Evolutionary conservation across 2,888 invertebrate genomes (phyloP), one percentile per base, ranked within the genome.

Genomic region (Thelaira solivaga): DNA sequence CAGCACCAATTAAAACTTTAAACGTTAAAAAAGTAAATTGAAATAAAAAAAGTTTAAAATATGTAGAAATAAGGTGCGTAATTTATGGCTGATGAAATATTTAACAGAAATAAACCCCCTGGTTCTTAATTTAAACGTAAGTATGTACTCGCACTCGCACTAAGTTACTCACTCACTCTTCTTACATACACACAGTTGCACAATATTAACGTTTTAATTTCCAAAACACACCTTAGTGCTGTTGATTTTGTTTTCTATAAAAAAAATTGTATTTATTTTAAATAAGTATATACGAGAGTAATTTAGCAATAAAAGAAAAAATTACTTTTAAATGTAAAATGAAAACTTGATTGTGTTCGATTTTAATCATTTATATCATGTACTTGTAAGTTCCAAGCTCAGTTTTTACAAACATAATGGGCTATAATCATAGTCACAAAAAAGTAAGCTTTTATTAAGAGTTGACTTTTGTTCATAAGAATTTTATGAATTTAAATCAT

Each of bases 31-130:
- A 26, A 41, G n/a, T 6, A 26, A n/a, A 55, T 7, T 16, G 6
- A 49, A 16, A 18, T 22, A 51, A 41, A 7, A 10, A 53, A 53
- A 53, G 22, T 36, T 53, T 67, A 53, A 53, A 53, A 29, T 36
- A 62, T 67, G n/a, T 74, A 36, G n/a, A 61, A 67, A 67, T 29
- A 74, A 74, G 45, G 53, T 53, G 65, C 53, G 67, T 75, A 59
- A 62, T 34, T 51, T 68, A 67, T 45, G 29, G 29, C 45, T 68
- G 61, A 61, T 65, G 53, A 75, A 73, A 65, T 73, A 29, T 57
- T 62, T 45, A 26, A 26, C n/a, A n/a, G 11, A 45, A 26, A 45
- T 34, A 62, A 62, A 55, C 6, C 41, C 34, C 41, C 53, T 49
- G 41, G 31, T 73, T 57, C 29, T 18, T 18, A 16, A 41, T 26